phyloP scores from a whole-genome alignment of 2,113 vertebrate species.

The Megaptera novaeangliae region DNA sequence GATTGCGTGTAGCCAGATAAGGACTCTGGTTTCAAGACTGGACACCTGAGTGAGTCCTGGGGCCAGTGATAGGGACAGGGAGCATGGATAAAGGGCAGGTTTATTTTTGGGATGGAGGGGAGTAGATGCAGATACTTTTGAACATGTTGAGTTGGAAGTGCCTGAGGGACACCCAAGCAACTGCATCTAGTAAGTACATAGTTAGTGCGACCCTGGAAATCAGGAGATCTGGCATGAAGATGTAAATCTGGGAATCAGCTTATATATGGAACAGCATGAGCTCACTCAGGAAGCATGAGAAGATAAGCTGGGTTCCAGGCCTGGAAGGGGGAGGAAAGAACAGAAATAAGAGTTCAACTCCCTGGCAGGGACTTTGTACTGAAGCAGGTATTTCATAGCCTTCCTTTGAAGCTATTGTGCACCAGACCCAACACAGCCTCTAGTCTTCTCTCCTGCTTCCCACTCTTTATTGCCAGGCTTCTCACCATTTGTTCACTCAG shows the following conservation, averaged over 20 bases:
- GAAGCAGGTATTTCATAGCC: background rate
- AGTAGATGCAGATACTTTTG: background rate
- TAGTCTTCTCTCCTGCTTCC: background rate
- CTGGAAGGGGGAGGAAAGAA: background rate
- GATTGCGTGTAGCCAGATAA: background rate
- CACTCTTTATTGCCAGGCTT: background rate
- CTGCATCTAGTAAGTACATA: background rate
- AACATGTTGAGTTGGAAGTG: background rate
- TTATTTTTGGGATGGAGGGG: background rate
- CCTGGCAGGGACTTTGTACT: background rate
- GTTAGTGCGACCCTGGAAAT: background rate
- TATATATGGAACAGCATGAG: background rate
- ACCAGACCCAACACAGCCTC: background rate
- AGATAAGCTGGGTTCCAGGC: background rate
- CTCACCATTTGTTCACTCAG: constrained; percentile 8
- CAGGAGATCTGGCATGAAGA: background rate
- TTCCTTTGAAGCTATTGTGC: background rate
- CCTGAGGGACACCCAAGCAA: background rate
- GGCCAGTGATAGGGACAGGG: background rate
- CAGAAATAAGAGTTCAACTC: background rate
- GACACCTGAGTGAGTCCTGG: background rate
- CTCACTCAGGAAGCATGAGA: background rate
- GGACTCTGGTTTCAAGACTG: background rate
- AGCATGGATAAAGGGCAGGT: background rate
- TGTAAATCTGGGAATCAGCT: background rate